Evolutionary conservation across 53 echinoderm and acorn worm genomes (phyloP), one percentile per base, ranked within the genome.

Genomic region (Zoroaster sp.): DNA sequence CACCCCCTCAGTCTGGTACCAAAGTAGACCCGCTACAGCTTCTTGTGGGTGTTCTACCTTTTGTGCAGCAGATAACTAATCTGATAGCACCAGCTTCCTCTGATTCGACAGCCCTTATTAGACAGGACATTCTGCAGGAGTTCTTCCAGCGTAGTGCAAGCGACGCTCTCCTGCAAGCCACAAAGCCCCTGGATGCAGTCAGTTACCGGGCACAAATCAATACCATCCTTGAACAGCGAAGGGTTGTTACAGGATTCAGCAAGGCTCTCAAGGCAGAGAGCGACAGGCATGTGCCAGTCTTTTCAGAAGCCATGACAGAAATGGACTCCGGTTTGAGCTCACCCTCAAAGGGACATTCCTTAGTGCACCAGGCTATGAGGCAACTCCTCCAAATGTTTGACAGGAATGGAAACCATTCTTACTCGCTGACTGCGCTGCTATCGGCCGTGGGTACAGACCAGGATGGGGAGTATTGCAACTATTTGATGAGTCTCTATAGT

Each of bases 401-500:
- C 82, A 93, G 75, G 74, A 90, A 88, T 51, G 83, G 74, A 71
- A 71, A 46, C 74, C 77, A 44, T 17, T 87, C 69, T 59, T 89
- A 78, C 70, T 88, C 78, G n/a, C 72, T 93, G 87, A 42, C 83
- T 37, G 89, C 69, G 5, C 35, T 88, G 15, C 78, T 78, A 17
- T 46, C 81, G 3, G 21, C 66, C 7, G 51, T 30, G 13, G 83
- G 85, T 31, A 85, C 72, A 13, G 91, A 92, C 10, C 87, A 95
- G 21, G 47, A 59, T 0, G 36, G 39, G 17, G 83, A 80, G 69
- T 83, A 75, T 33, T 89, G 91, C 44, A 95, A 97, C 77, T 97
- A 97, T 40, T 68, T 97, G 77, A 72, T 91, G 72, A 97, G 92
- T 74, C 80, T 97, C 21, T 97, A 91, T 66, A 90, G 92, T 45